Base-by-base conservation (phyloP, 2,797 vertebrate species). In the Fistularia tabacaria region DNA sequence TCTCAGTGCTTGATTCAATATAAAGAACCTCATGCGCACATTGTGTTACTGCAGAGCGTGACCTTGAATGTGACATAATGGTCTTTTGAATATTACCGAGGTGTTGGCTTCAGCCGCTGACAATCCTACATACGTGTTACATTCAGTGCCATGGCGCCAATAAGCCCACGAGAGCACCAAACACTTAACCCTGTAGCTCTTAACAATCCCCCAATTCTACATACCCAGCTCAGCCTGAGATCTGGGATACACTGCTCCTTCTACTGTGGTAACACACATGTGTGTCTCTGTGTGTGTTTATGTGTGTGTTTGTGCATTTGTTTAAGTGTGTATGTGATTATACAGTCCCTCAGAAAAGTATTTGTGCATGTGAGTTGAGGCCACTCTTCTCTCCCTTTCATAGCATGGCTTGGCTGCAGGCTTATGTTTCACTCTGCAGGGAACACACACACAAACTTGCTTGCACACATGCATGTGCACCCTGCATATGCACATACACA, bases 361-460 rank as follows among this genome's bases (percentile, higher is more conserved):
- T 54, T 10, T 49, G 48, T 58, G 46, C 46, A 49, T 13, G 52
- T 66, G 54, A 58, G 48, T 52, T 43, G 39, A 42, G 8, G 61
- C 57, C 57, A 46, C 46, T 56, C 44, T 42, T 58, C 38, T 74
- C 15, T 56, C 66, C 14, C 62, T 74, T 70, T 79, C 51, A 57
- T 57, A 44, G 56, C 46, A 57, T 37, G 55, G 59, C 45, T 73
- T 41, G 55, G 54, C 68, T 71, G 63, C 69, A 70, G 68, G 77
- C 61, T 82, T 74, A 54, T 73, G 56, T 78, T 83, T 67, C 61
- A 64, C 69, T 76, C 59, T 81, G 66, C 64, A 73, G 83, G 56
- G 54, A 77, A 54, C 53, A 43, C 10, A 64, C 54, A 50, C 46
- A 46, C 49, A 37, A 61, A 46, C 15, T 46, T 56, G 10, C 11